Conservation (phyloP, 2,797 vertebrate species). For the Oreochromis mossambicus region DNA sequence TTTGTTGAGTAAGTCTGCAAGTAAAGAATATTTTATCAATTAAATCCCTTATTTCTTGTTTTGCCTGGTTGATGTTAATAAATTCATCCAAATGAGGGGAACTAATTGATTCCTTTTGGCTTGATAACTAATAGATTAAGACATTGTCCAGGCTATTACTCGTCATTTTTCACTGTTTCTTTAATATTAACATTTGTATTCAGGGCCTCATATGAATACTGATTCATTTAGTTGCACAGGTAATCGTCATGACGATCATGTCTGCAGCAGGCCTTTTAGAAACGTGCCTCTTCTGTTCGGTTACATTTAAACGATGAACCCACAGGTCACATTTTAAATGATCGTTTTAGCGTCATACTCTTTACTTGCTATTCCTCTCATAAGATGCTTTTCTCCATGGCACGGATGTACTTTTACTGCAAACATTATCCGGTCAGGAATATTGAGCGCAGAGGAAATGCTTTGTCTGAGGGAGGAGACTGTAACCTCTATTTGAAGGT, state of each 20-base stretch:
- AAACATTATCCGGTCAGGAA: constrained; percentile 3
- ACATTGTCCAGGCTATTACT: not conserved
- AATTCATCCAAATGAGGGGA: not conserved
- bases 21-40: not conserved
- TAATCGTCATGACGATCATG: not conserved
- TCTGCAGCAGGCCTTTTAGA: not conserved
- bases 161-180: not conserved
- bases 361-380: not conserved
- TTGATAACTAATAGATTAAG: not conserved
- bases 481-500: constrained; percentile 75
- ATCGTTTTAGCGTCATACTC: not conserved
- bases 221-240: not conserved
- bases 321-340: not conserved
- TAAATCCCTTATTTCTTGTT: not conserved
- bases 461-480: constrained; percentile 51
- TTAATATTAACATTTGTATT: not conserved
- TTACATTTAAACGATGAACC: not conserved
- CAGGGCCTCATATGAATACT: not conserved
- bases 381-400: not conserved
- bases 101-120: not conserved
- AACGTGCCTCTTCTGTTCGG: not conserved
- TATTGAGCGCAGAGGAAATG: constrained; percentile 44
- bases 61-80: not conserved
- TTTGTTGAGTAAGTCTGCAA: not conserved
- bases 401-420: not conserved